Conservation (phyloP, 2,113 vertebrate genomes). For the Baryphthengus martii region DNA sequence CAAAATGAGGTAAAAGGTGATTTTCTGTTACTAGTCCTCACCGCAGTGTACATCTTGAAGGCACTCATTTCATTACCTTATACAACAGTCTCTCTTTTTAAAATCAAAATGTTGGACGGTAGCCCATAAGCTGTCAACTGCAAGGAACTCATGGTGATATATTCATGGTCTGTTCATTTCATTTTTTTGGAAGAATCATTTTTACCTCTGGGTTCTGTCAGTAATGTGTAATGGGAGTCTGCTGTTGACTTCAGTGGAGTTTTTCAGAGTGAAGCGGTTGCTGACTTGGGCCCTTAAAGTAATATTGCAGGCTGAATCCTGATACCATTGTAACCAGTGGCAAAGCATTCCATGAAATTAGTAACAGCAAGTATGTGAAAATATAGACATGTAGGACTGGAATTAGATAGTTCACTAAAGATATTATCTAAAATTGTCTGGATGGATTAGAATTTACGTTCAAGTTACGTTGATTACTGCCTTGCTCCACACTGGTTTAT, state of each 20-base stretch:
- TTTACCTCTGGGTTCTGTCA: constrained; percentile 37
- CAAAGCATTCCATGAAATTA: neutral
- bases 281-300: neutral
- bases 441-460: neutral
- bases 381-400: neutral
- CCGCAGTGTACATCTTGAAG: neutral
- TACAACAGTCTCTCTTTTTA: neutral
- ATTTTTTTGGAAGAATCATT: constrained; percentile 4
- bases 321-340: neutral
- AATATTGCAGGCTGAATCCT: neutral
- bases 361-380: neutral
- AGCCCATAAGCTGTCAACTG: constrained; percentile 21
- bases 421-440: neutral
- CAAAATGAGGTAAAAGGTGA: neutral
- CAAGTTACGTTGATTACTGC: neutral
- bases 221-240: neutral
- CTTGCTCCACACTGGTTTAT: neutral
- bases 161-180: neutral
- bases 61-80: constrained; percentile 22
- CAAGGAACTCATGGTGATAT: neutral
- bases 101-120: constrained; percentile 6
- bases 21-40: neutral
- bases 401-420: neutral
- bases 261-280: constrained; percentile 5
- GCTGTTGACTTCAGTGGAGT: neutral